A percentile compares a stretch with the other conserved stretches of the same genome.
Evolutionary conservation across 2,113 vertebrate species (phyloP).

Genomic region (Hipposideros armiger): DNA sequence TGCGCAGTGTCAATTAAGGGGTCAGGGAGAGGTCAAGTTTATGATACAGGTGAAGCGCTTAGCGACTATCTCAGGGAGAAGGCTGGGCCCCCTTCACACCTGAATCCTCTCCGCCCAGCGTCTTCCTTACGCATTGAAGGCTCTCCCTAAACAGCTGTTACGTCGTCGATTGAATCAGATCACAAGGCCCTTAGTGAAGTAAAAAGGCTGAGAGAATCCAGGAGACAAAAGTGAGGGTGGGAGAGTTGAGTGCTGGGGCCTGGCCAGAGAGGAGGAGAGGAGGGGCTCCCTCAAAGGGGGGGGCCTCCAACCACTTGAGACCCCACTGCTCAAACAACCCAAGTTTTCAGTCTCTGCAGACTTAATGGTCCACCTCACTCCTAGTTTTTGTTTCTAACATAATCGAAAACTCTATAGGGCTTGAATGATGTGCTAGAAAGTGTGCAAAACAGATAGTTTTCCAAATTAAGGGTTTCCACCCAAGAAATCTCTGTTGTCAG

Average conservation of each 20-base stretch:
- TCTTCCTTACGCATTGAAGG: background rate
- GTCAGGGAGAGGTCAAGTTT: background rate
- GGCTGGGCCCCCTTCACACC: background rate
- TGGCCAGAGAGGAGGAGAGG: background rate
- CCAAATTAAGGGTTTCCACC: conserved; percentile 47
- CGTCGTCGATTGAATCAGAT: background rate
- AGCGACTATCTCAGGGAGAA: background rate
- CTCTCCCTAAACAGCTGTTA: background rate
- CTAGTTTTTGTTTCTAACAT: conserved; percentile 19
- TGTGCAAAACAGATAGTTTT: conserved; percentile 28
- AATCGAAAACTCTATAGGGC: background rate
- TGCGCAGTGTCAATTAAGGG: background rate
- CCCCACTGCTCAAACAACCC: background rate
- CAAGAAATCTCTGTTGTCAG: conserved; percentile 42
- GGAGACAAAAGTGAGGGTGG: background rate
- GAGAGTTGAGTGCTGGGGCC: background rate
- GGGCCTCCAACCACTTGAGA: background rate
- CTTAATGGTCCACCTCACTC: background rate
- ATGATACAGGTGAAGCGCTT: background rate
- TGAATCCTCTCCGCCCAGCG: background rate
- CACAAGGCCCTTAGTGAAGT: background rate
- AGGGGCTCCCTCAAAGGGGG: background rate
- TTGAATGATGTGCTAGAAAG: background rate
- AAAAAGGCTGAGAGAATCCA: background rate
- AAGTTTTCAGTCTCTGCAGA: background rate